Conservation (phyloP, 1,140 invertebrate species). For the Venustaconcha ellipsiformis region DNA sequence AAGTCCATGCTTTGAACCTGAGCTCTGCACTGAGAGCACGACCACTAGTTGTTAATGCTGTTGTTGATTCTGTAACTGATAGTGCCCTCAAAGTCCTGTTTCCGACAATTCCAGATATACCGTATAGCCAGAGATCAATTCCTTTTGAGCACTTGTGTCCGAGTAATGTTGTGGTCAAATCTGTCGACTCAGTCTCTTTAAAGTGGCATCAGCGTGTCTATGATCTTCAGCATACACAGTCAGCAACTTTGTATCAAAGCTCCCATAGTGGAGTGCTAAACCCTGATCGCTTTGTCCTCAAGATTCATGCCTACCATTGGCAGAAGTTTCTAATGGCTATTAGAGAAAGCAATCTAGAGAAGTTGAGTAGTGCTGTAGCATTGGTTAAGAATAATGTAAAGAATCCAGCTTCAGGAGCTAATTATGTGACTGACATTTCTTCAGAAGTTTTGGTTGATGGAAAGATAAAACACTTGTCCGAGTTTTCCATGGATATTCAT, state of each 20-base stretch:
- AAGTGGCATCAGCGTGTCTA: constrained; percentile 56
- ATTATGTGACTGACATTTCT: constrained; percentile 45
- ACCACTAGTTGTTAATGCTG: constrained; percentile 39
- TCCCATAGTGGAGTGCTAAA: constrained; percentile 41
- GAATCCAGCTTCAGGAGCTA: constrained; percentile 24
- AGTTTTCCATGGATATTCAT: constrained; percentile 46
- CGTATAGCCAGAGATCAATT: constrained; percentile 23
- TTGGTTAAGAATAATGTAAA: constrained; percentile 37
- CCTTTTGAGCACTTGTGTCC: constrained; percentile 31
- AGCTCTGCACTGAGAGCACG: constrained; percentile 34
- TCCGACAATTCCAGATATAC: constrained; percentile 29
- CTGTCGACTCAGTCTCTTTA: constrained; percentile 33
- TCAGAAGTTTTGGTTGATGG: constrained; percentile 45
- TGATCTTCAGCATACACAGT: constrained; percentile 24
- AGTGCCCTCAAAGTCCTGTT: constrained; percentile 40
- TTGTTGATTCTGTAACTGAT: constrained; percentile 46
- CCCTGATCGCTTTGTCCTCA: constrained; percentile 49
- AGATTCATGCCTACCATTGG: constrained; percentile 57
- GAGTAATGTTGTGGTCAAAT: constrained; percentile 15
- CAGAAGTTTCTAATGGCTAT: constrained; percentile 53
- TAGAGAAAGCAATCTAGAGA: constrained; percentile 45
- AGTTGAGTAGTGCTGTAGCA: constrained; percentile 35
- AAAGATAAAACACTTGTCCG: constrained; percentile 43
- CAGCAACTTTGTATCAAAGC: constrained; percentile 8
- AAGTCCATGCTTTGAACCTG: constrained; percentile 33